phyloP scores from a whole-genome alignment of 2,888 invertebrate genomes.

The Tromatobia lineatoria region DNA sequence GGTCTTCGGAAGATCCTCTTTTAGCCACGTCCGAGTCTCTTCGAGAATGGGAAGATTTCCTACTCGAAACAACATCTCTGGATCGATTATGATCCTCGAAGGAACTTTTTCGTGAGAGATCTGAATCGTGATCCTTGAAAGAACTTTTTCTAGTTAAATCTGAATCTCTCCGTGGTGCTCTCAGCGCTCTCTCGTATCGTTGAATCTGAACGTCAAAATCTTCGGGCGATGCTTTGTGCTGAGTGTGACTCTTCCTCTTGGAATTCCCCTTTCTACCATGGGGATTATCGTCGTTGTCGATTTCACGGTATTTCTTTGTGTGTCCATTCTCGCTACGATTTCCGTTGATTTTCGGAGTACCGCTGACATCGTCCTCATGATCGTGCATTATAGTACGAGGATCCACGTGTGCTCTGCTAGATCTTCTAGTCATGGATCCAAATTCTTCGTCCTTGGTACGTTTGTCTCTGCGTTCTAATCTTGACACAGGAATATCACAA shows the following conservation, averaged over 20 bases:
- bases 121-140: constrained; percentile 70
- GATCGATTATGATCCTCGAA: constrained; percentile 70
- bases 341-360: constrained; percentile 27
- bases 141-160: constrained; percentile 71
- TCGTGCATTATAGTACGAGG: constrained; percentile 35
- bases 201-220: constrained; percentile 78
- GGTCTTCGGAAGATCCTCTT: constrained; percentile 69
- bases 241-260: constrained; percentile 37
- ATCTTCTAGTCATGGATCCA: constrained; percentile 39
- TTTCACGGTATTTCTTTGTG: constrained; percentile 65
- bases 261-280: constrained; percentile 74
- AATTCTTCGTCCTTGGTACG: constrained; percentile 36
- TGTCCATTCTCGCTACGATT: constrained; percentile 53
- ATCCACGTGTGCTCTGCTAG: constrained; percentile 15
- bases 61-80: constrained; percentile 51
- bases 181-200: constrained; percentile 75
- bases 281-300: constrained; percentile 69
- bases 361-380: constrained; percentile 35
- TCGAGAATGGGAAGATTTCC: constrained; percentile 49
- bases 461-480: constrained; percentile 34
- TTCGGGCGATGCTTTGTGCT: constrained; percentile 69
- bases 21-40: constrained; percentile 64
- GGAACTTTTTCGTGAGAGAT: constrained; percentile 72
- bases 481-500: constrained; percentile 8
- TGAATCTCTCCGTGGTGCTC: constrained; percentile 71